phyloP scores from a whole-genome alignment of 2,797 vertebrate genomes.

The Phoxinus dragarum region DNA sequence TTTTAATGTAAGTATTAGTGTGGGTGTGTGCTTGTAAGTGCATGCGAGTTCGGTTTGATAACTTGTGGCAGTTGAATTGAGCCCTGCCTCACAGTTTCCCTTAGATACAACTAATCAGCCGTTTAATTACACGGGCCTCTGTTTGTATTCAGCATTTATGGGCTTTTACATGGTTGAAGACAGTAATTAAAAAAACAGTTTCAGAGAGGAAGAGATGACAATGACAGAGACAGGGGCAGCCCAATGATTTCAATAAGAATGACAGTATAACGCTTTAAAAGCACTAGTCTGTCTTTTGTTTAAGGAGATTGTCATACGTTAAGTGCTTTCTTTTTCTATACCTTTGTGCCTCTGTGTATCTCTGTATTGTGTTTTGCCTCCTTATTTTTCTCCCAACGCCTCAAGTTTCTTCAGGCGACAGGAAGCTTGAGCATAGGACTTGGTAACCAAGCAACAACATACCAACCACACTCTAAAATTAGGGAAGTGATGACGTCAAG shows the following conservation, averaged over 20 bases:
- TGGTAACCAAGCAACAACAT: conserved; percentile 64
- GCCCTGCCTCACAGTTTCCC: conserved; percentile 26
- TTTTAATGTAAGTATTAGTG: conserved; percentile 28
- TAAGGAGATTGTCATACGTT: conserved; percentile 22
- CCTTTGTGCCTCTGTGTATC: conserved; percentile 32
- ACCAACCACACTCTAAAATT: conserved; percentile 62
- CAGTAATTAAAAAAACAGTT: conserved; percentile 57
- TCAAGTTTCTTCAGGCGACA: conserved; percentile 62
- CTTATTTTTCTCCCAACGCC: conserved; percentile 54
- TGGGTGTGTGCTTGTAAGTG: conserved; percentile 13
- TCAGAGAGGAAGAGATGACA: not conserved
- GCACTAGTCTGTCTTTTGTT: conserved; percentile 28
- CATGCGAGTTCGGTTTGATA: conserved; percentile 15
- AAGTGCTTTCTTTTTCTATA: conserved; percentile 5
- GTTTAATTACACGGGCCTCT: conserved; percentile 57
- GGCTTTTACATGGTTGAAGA: conserved; percentile 45
- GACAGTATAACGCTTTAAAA: conserved; percentile 10
- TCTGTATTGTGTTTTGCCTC: conserved; percentile 45
- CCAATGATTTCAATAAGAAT: not conserved
- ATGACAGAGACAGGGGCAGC: not conserved
- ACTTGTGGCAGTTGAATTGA: conserved; percentile 39
- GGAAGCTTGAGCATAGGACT: conserved; percentile 60
- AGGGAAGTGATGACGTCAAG: conserved; percentile 61
- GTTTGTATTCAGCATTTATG: conserved; percentile 49
- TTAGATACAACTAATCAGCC: conserved; percentile 51